Base-by-base conservation (phyloP, 1,140 invertebrate genomes). In the Drosophila sproati region DNA sequence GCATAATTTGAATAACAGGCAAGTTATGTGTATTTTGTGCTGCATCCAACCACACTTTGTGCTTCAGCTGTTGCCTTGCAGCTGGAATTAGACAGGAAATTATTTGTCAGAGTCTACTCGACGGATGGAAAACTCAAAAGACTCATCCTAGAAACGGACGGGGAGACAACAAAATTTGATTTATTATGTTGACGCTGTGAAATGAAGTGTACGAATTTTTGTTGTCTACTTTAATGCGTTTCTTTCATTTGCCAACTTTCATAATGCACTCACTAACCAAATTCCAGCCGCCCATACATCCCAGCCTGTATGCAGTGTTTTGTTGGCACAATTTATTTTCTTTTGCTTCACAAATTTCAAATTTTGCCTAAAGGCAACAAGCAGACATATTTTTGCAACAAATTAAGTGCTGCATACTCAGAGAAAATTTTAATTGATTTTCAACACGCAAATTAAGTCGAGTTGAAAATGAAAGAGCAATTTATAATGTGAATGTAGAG, bases 121-220 rank as follows among this genome's bases (percentile, higher is more conserved):
- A 47, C 10, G 39, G 20, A 37, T 56, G 41, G 57, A 56, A 56
- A 50, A 54, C 47, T 47, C 29, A 35, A 31, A 0, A 43, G 31
- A 35, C n/a, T 34, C 37, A 56, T 7, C 39, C 20, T 31, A 10
- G 2, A 12, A 39, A 39, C 8, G 12, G 5, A 51, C 39, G 55
- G 35, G 41, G 4, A 45, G 39, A 6, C 39, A 29, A 50, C 52
- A 50, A 59, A 78, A 78, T 47, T 80, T 80, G 75, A 78, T 80
- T 74, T 80, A 80, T 80, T 80, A 78, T 78, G 75, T 78, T 80
- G 75, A 78, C 64, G 77, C 74, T 64, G 71, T 60, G 63, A 80
- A 80, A 78, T 80, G 78, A 56, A 70, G 75, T 78, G 75, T 43
- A 78, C 69, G 61, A 48, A 73, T 69, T 74, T 74, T 61, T 69